A percentile compares a stretch with the other conserved stretches of the same genome.
Conservation (phyloP, 2,797 vertebrate genomes). For the Chaetophractus vellerosus region DNA sequence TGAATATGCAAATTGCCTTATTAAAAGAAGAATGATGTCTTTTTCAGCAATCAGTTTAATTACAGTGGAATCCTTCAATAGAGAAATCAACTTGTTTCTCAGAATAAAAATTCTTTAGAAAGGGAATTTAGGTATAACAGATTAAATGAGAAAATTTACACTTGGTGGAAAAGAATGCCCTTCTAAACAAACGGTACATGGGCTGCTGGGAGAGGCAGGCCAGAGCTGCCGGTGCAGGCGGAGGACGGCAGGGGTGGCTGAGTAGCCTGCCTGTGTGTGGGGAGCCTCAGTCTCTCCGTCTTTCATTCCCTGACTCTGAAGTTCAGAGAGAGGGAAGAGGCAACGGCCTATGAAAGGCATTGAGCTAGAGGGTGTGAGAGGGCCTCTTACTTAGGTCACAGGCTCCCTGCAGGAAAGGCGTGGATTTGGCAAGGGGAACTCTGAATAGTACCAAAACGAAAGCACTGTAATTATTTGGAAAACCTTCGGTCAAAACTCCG, state of each 20-base stretch:
- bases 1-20: constrained; percentile 87
- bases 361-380: not conserved
- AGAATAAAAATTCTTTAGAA: constrained; percentile 77
- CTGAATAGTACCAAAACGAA: not conserved
- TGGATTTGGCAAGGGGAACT: not conserved
- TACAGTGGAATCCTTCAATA: constrained; percentile 84
- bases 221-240: not conserved
- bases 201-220: not conserved
- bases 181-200: too few relatives aligned
- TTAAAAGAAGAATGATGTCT: constrained; percentile 88
- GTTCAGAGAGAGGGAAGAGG: not conserved
- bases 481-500: not conserved
- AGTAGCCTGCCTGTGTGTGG: rapidly evolving
- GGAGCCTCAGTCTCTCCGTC: not conserved
- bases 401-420: too few relatives aligned
- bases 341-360: not conserved
- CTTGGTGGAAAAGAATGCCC: constrained; percentile 42
- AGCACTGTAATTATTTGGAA: not conserved
- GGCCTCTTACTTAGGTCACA: not conserved
- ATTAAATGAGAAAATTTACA: constrained; percentile 75
- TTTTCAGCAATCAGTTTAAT: constrained; percentile 88
- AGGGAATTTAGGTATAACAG: constrained; percentile 78
- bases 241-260: too few relatives aligned
- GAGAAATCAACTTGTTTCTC: constrained; percentile 83
- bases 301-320: not conserved